A percentile compares a stretch with the other conserved stretches of the same genome.
phyloP scores from a whole-genome alignment of 1,140 invertebrate genomes.

The Bombus picipes region DNA sequence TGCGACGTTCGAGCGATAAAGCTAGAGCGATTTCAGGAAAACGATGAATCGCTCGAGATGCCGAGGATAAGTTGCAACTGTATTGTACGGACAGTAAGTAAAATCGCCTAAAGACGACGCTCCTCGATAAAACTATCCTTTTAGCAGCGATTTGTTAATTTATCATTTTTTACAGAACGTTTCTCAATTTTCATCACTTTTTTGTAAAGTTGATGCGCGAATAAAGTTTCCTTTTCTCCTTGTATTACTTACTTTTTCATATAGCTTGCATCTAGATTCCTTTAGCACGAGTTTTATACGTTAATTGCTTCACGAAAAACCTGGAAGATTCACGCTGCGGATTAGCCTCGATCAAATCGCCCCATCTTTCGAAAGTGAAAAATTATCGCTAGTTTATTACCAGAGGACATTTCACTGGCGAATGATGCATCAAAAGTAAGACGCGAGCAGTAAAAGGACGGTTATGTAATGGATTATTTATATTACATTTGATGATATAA shows the following conservation, averaged over 20 bases:
- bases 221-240: not conserved
- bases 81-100: too few species aligned
- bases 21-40: not conserved
- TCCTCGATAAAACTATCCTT: too few species aligned
- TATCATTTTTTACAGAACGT: too few species aligned
- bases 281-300: not conserved
- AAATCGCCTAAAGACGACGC: too few species aligned
- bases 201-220: too few species aligned
- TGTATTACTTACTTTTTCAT: not conserved
- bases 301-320: not conserved
- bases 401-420: not conserved
- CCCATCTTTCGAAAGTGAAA: not conserved
- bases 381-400: not conserved
- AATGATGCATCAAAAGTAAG: not conserved
- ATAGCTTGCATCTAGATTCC: not conserved
- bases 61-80: not conserved
- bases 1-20: not conserved
- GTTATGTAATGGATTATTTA: slow-evolving; percentile 10
- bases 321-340: not conserved
- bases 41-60: not conserved
- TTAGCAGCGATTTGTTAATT: too few species aligned
- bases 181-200: too few species aligned
- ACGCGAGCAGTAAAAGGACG: not conserved
- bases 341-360: not conserved
- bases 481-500: not conserved